phyloP scores from a whole-genome alignment of 2,113 vertebrate species.

The Halcyon malimbica region DNA sequence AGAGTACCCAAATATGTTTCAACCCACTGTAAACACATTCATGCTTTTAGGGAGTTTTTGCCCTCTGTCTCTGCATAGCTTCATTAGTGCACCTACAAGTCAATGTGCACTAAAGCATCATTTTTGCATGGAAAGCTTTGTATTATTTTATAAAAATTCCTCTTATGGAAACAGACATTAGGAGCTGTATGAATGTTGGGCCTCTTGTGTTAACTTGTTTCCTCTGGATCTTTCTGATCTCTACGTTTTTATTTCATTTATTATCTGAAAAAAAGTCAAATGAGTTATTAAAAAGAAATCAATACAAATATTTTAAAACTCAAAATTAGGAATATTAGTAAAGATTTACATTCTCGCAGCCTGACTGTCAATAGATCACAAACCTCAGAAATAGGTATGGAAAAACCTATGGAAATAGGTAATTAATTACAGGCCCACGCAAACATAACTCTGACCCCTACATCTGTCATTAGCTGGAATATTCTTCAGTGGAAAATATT shows the following conservation, averaged over 20 bases:
- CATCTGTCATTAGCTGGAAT: neutral
- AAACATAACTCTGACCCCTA: neutral
- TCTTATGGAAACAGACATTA: neutral
- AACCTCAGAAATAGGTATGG: neutral
- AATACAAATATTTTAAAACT: neutral
- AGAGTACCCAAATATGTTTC: neutral
- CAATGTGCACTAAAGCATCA: neutral
- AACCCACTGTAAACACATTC: neutral
- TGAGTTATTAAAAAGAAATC: neutral
- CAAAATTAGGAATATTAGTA: neutral
- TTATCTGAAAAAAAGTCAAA: neutral
- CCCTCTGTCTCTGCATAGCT: neutral
- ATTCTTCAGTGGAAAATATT: neutral
- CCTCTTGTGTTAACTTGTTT: neutral
- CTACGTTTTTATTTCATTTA: neutral
- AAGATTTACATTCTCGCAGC: neutral
- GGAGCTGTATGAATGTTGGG: neutral
- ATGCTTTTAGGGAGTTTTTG: rapidly evolving
- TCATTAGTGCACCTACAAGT: neutral
- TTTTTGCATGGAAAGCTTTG: neutral
- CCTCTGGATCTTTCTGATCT: neutral
- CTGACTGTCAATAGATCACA: neutral
- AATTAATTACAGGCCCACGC: neutral
- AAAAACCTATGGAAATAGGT: neutral
- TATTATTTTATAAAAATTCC: neutral